Percentiles rank a stretch among this genome's conserved stretches.
Conservation (phyloP, 2,113 vertebrate genomes). For the Cyanoramphus novaezelandiae region DNA sequence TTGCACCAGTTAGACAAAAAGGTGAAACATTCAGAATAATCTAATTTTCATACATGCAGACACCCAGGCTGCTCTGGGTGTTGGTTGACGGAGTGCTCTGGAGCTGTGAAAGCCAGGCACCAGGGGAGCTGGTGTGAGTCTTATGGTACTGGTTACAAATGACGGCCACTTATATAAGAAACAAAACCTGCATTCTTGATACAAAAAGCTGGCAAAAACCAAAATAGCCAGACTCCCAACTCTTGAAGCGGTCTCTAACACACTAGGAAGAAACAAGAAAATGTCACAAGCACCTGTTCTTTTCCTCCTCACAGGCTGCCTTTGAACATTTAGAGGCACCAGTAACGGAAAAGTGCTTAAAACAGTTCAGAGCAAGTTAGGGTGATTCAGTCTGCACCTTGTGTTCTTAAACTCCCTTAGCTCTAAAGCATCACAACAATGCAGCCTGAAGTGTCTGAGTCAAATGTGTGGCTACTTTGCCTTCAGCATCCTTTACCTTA, state of each 20-base stretch:
- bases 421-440: not conserved
- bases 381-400: not conserved
- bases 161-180: not conserved
- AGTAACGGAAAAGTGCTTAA: not conserved
- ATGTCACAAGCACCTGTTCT: not conserved
- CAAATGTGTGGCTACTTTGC: not conserved
- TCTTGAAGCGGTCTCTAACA: not conserved
- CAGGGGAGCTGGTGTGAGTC: not conserved
- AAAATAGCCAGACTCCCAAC: not conserved
- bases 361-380: not conserved
- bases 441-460: not conserved
- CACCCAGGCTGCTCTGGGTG: not conserved
- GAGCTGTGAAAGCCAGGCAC: not conserved
- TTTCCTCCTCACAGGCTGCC: not conserved
- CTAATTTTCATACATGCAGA: not conserved
- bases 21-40: not conserved
- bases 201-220: not conserved
- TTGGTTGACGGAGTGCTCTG: not conserved
- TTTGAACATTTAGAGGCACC: not conserved
- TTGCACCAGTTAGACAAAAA: not conserved
- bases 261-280: not conserved
- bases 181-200: not conserved
- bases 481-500: not conserved
- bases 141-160: not conserved
- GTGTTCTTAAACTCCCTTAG: not conserved